Conservation (phyloP, 2,797 vertebrate genomes). For the Podarcis siculus region DNA sequence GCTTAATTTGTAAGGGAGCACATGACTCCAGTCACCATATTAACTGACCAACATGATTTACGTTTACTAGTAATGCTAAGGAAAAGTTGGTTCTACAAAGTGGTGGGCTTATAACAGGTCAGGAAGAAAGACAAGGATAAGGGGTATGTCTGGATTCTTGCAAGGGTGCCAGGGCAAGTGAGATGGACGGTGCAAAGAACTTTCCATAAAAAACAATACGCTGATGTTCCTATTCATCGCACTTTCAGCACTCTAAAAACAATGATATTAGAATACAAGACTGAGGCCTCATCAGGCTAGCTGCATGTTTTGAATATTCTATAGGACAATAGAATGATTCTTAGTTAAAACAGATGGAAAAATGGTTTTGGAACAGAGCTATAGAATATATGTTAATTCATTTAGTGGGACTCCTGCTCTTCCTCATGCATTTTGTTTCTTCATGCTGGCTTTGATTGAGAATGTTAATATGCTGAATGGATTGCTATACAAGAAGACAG, state of each 20-base stretch:
- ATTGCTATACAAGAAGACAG: constrained; percentile 29
- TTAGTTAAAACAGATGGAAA: constrained; percentile 41
- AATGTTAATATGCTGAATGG: constrained; percentile 41
- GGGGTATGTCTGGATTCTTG: not conserved
- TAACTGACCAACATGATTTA: not conserved
- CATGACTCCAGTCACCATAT: not conserved
- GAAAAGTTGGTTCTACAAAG: not conserved
- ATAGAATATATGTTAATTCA: constrained; percentile 33
- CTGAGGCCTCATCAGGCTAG: not conserved
- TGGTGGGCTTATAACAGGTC: not conserved
- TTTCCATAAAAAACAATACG: not conserved
- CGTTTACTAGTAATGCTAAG: not conserved
- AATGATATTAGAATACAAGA: constrained; percentile 16
- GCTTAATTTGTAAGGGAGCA: not conserved
- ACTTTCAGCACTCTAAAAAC: not conserved
- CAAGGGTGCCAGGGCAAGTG: not conserved
- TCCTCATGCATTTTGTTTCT: constrained; percentile 34
- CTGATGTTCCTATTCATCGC: not conserved
- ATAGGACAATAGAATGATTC: constrained; percentile 15
- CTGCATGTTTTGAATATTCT: constrained; percentile 21
- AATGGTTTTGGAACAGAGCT: constrained; percentile 34
- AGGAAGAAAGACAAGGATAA: constrained; percentile 8
- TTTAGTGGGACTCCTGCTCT: constrained; percentile 31
- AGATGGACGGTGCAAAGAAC: not conserved
- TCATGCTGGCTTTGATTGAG: constrained; percentile 48